Evolutionary conservation across 2,113 vertebrate species (phyloP), one percentile per base, ranked within the genome.

Genomic region (Nerophis lumbriciformis): DNA sequence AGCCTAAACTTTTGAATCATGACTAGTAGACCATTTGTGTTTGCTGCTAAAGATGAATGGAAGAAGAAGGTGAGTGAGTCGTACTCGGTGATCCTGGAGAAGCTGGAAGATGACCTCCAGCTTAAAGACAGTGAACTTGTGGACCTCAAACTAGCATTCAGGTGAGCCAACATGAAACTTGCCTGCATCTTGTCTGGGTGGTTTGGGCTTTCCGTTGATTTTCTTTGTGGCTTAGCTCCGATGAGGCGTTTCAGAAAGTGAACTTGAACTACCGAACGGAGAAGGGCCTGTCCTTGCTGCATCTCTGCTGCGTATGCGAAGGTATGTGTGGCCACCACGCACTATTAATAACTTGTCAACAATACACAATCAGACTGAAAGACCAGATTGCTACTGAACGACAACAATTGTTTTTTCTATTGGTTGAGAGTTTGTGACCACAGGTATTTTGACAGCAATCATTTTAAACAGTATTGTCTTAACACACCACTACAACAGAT

Each of bases 31-130:
- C 53, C 38, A 39, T 70, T 38, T 49, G 13, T 49, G 13, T 49
- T 69, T 63, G 10, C 12, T 37, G 53, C 42, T 73, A 58, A 72
- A 98, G 96, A 97, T 83, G 96, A 98, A 68, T 98, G 95, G 97
- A 98, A 98, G 90, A 99, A 97, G 89, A 97, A 98, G 71, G 93
- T 98, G 56, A 90, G 90, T 10, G 95, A 99, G 84, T 94, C 95
- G 0, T 98, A 99, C 16, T 74, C 91, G 49, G 86, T 93, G 19
- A 92, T 94, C 71, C 75, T 89, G 0, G 94, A 96, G 66, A 88
- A 87, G 58, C 39, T 98, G 77, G 91, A 95, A 63, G 94, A 95
- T n/a, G 93, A 98, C 71, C 85, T 96, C 62, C 90, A 83, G 38
- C 87, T 98, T 59, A 93, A 92, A 84, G 95, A 97, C 13, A 91